A percentile compares a stretch with the other conserved stretches of the same genome.
Conservation (phyloP, 2,113 vertebrate genomes). For the Chaetops frenatus region DNA sequence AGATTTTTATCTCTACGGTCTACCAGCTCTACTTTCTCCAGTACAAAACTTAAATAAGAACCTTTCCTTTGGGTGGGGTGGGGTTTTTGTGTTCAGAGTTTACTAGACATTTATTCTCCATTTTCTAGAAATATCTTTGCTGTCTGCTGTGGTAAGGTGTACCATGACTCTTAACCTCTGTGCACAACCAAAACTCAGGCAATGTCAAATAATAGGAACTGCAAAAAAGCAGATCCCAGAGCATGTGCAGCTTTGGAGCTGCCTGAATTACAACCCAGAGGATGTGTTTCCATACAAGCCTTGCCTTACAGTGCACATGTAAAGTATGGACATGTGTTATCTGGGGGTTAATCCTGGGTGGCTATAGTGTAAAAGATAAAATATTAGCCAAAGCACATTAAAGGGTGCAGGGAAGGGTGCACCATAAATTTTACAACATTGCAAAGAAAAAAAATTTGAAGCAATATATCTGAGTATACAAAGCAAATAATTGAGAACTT, state of each 20-base stretch:
- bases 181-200: not conserved
- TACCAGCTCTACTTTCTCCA: not conserved
- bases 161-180: not conserved
- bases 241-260: not conserved
- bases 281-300: not conserved
- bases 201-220: not conserved
- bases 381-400: not conserved
- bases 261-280: not conserved
- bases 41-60: not conserved
- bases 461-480: not conserved
- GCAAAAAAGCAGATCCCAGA: not conserved
- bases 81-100: not conserved
- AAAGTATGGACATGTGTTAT: not conserved
- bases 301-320: not conserved
- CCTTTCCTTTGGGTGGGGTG: not conserved
- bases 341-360: not conserved
- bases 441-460: not conserved
- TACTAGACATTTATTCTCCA: not conserved
- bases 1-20: not conserved
- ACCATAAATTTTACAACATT: not conserved
- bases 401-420: not conserved
- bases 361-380: not conserved
- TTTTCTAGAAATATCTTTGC: not conserved
- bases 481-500: not conserved
- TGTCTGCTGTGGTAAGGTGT: not conserved